These are phyloP conservation scores for Oreotrochilus melanogaster DNA, from an alignment of 2,113 vertebrate genomes.

Conservation along the genomic window DNA sequence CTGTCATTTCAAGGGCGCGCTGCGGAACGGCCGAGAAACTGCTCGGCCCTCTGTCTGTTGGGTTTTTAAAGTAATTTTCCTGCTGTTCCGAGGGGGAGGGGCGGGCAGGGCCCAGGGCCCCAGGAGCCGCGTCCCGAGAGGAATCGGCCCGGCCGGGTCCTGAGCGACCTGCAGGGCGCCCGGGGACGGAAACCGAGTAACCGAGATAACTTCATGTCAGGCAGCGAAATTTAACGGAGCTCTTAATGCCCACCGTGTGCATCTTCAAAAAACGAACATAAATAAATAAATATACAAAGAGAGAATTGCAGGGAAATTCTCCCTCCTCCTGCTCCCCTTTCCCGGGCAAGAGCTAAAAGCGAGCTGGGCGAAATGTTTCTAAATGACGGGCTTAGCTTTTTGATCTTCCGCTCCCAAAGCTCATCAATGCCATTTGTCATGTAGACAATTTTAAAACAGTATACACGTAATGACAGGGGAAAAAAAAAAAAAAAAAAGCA, in stretches of 20 bases:
- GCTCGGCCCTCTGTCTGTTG: no score
- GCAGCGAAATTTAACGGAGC: not conserved
- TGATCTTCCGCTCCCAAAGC: not conserved
- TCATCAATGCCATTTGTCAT: fast-evolving
- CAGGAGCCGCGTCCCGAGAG: no score
- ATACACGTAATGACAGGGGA: fast-evolving
- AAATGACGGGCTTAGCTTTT: fast-evolving
- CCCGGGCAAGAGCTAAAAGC: fast-evolving
- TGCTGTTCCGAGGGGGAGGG: not conserved
- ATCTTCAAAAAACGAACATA: no score
- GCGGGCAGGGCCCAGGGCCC: not conserved
- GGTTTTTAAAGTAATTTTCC: not conserved
- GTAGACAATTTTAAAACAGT: not conserved
- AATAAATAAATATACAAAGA: no score
- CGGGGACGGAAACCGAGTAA: no score
- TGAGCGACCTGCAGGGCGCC: no score
- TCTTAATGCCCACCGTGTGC: fast-evolving
- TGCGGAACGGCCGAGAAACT: no score
- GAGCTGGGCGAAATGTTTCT: fast-evolving
- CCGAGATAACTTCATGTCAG: fast-evolving
- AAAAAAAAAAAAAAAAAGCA: not conserved
- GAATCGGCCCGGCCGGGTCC: no score
- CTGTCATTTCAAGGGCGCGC: not conserved
- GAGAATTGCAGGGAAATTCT: not conserved
- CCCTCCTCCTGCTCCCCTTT: not conserved